Evolutionary conservation across 1,140 invertebrate species (phyloP).

Genomic region (Macrocentrus cingulum): DNA sequence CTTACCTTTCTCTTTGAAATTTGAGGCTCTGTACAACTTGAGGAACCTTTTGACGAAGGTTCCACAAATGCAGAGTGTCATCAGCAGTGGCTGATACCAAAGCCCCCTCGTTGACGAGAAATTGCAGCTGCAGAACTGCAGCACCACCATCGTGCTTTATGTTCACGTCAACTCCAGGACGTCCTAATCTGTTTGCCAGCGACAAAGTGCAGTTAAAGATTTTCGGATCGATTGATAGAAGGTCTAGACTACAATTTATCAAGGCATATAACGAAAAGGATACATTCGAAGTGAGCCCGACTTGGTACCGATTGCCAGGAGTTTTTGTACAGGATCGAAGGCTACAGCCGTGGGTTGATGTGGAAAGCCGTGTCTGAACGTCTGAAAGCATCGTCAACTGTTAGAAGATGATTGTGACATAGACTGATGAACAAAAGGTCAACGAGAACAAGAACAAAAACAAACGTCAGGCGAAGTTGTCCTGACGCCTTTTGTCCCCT

Average conservation of each 20-base stretch:
- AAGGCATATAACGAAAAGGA: conserved; percentile 67
- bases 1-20: conserved; percentile 92
- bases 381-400: conserved; percentile 64
- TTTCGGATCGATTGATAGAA: background rate
- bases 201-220: too few species aligned
- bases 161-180: conserved; percentile 92
- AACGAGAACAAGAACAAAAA: background rate
- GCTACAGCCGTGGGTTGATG: conserved; percentile 95
- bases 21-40: conserved; percentile 94
- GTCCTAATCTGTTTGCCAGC: conserved; percentile 72
- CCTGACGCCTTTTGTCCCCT: too few species aligned
- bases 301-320: conserved; percentile 96
- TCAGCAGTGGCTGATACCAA: conserved; percentile 92
- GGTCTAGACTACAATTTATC: background rate
- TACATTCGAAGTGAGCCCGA: conserved; percentile 94
- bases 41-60: conserved; percentile 91
- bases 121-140: conserved; percentile 87
- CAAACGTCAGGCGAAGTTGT: background rate
- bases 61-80: conserved; percentile 96
- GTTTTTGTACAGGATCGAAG: conserved; percentile 95
- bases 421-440: background rate
- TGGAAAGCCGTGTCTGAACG: conserved; percentile 97
- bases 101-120: conserved; percentile 95
- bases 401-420: conserved; percentile 1
- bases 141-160: conserved; percentile 80